Evolutionary conservation across 1,140 invertebrate genomes (phyloP).

Genomic region (Neodiprion virginianus): DNA sequence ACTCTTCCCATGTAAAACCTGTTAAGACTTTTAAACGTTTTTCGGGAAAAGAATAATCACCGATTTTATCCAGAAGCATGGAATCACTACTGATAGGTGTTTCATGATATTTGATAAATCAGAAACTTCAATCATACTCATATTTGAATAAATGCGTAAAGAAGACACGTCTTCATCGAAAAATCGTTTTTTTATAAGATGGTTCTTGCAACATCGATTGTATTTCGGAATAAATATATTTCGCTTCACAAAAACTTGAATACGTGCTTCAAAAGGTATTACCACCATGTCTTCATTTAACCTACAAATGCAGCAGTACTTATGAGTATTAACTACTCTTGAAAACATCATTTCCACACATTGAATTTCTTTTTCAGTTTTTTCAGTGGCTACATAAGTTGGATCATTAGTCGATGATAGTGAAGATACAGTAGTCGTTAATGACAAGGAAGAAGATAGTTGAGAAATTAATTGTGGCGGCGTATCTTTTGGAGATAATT

Average conservation of each 20-base stretch:
- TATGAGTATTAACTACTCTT: slow-evolving; percentile 11
- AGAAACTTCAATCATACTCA: not conserved
- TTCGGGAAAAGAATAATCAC: not conserved
- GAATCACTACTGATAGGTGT: slow-evolving; percentile 11
- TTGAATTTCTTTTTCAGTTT: not conserved
- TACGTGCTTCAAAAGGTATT: slow-evolving; percentile 13
- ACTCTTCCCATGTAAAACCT: slow-evolving; percentile 10
- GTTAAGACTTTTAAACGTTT: slow-evolving; percentile 13
- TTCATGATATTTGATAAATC: slow-evolving; percentile 14
- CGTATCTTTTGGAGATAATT: not conserved
- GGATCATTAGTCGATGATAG: slow-evolving; percentile 2
- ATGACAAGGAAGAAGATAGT: slow-evolving; percentile 11
- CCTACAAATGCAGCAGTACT: slow-evolving; percentile 15
- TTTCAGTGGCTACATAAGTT: slow-evolving; percentile 5
- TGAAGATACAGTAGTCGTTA: not conserved
- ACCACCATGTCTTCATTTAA: not conserved
- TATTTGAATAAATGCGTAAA: slow-evolving; percentile 13
- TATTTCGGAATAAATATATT: slow-evolving; percentile 17
- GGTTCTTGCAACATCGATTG: slow-evolving; percentile 24
- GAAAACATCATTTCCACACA: slow-evolving; percentile 5
- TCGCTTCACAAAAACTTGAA: slow-evolving; percentile 15
- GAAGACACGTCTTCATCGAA: slow-evolving; percentile 15
- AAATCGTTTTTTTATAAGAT: slow-evolving; percentile 26
- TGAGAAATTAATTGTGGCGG: slow-evolving; percentile 11
- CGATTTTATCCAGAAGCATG: slow-evolving; percentile 11